Percentiles rank a stretch among this genome's conserved stretches.
phyloP scores from a whole-genome alignment of 2,797 vertebrate species.

The Lateolabrax maculatus region DNA sequence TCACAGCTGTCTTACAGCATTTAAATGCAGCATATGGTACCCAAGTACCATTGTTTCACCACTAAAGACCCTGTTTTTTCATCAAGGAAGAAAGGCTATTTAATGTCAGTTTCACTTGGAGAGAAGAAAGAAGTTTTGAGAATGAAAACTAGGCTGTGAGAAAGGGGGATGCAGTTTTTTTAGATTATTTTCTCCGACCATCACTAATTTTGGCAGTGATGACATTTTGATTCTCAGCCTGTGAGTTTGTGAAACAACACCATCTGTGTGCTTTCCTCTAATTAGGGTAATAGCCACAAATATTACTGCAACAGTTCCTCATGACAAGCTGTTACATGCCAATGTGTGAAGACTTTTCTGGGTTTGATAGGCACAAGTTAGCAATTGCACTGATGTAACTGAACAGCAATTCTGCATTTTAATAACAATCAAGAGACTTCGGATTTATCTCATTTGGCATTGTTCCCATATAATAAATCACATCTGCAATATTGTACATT shows the following conservation, averaged over 20 bases:
- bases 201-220: constrained; percentile 86
- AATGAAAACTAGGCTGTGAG: constrained; percentile 69
- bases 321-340: constrained; percentile 87
- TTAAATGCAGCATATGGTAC: constrained; percentile 88
- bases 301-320: constrained; percentile 87
- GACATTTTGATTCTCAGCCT: constrained; percentile 87
- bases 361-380: constrained; percentile 78
- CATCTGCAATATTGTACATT: constrained; percentile 6
- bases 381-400: constrained; percentile 71
- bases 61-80: constrained; percentile 85
- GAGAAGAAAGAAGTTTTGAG: constrained; percentile 69
- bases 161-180: constrained; percentile 57
- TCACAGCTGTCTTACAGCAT: constrained; percentile 87
- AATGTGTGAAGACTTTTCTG: constrained; percentile 78
- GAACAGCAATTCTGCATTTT: constrained; percentile 63
- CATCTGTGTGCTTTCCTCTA: constrained; percentile 89
- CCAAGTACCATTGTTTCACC: constrained; percentile 87
- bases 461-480: constrained; percentile 47
- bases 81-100: constrained; percentile 77
- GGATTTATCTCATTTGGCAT: constrained; percentile 60
- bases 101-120: constrained; percentile 80
- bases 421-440: constrained; percentile 54
- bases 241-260: constrained; percentile 86
- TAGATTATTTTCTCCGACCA: constrained; percentile 74
- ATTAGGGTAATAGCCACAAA: constrained; percentile 89